Conservation (phyloP, 2,797 vertebrate genomes). For the Coregonus sp. region DNA sequence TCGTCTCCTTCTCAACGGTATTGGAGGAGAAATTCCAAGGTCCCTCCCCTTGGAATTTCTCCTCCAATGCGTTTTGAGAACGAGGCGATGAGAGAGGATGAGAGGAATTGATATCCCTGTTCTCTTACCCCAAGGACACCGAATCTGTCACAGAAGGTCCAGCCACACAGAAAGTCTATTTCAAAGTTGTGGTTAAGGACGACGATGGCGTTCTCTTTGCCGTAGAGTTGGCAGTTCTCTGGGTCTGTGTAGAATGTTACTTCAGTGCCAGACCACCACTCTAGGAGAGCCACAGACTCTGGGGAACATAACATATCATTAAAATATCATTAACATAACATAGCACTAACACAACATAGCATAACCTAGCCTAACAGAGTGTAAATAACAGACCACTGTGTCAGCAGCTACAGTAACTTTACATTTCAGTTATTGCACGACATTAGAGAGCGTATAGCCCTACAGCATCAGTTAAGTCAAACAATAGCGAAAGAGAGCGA, state of each 20-base stretch:
- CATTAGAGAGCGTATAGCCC: no score
- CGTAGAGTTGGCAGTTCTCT: slow-evolving; percentile 77
- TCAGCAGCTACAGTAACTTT: neutral
- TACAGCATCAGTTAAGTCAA: no score
- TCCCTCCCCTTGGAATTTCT: neutral
- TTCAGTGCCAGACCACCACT: slow-evolving; percentile 96
- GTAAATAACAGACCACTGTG: neutral
- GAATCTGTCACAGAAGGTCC: slow-evolving; percentile 93
- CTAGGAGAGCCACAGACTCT: slow-evolving; percentile 93
- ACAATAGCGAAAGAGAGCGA: neutral
- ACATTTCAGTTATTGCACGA: no score
- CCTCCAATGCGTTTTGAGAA: neutral
- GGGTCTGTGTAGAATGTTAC: slow-evolving; percentile 91
- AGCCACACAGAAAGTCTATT: slow-evolving; percentile 96
- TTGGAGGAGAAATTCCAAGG: neutral
- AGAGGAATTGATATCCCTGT: neutral
- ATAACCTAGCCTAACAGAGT: neutral
- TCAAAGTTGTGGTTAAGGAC: slow-evolving; percentile 96
- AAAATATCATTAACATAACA: no score
- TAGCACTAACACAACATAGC: no score
- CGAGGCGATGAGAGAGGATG: neutral
- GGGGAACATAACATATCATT: slow-evolving; percentile 27
- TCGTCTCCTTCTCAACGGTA: neutral
- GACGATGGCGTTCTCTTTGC: slow-evolving; percentile 92
- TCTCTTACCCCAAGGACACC: slow-evolving; percentile 91